phyloP scores from a whole-genome alignment of 2,797 vertebrate species.

The Myotis daubentonii region DNA sequence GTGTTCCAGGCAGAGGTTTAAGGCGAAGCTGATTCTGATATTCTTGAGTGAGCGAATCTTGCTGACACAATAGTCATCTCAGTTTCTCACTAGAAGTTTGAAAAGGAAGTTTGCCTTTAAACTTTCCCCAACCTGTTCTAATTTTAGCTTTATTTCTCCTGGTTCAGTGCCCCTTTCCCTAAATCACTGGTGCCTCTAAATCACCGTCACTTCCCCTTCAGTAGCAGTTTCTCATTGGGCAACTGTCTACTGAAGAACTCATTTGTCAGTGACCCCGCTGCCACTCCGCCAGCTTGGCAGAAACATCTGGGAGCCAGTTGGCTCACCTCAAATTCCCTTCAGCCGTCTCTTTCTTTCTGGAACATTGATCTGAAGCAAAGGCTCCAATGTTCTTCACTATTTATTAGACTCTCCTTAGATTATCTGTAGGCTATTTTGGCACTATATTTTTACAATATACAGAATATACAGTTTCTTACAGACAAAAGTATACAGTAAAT shows the following conservation, averaged over 20 bases:
- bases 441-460: background rate
- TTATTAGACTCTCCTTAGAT: background rate
- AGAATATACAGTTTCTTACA: background rate
- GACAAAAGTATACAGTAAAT: background rate
- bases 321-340: background rate
- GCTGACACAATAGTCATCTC: background rate
- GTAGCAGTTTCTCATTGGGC: background rate
- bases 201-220: background rate
- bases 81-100: background rate
- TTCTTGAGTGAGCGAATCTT: background rate
- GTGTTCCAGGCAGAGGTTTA: too few species aligned
- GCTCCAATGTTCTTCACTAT: background rate
- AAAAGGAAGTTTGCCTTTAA: background rate
- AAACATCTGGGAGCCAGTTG: background rate
- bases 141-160: background rate
- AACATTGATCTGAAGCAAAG: constrained; percentile 20
- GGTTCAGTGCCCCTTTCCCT: background rate
- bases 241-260: background rate
- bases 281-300: background rate
- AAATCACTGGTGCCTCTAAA: background rate
- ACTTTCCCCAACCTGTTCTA: background rate
- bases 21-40: background rate
- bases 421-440: background rate
- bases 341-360: background rate
- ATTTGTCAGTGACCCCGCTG: background rate